Conservation (phyloP, 2,888 invertebrate genomes). For the Achlya flavicornis region DNA sequence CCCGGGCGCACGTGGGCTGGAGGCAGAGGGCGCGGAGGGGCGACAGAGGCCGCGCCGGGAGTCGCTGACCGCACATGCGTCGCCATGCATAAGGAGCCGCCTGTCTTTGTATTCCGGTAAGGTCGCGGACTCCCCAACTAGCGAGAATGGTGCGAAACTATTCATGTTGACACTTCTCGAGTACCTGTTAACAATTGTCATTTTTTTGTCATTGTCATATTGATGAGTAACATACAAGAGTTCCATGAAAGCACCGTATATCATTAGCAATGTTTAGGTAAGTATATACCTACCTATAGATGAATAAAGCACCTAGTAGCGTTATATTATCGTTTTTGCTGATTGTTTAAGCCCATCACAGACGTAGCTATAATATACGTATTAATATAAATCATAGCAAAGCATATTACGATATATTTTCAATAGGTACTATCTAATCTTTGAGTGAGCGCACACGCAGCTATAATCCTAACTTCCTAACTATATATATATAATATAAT, state of each 20-base stretch:
- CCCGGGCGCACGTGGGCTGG: constrained; percentile 53
- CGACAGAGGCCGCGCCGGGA: constrained; percentile 43
- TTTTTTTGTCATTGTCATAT: constrained; percentile 69
- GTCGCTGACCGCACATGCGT: constrained; percentile 76
- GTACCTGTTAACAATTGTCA: constrained; percentile 69
- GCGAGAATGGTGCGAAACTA: constrained; percentile 74
- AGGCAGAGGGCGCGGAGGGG: constrained; percentile 30
- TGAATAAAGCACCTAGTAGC: constrained; percentile 13
- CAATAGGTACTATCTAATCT: no score
- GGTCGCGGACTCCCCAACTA: constrained; percentile 70
- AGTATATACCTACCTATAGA: constrained; percentile 8
- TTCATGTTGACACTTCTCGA: constrained; percentile 68
- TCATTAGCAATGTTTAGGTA: constrained; percentile 35
- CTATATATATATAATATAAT: no score
- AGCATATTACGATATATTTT: no score
- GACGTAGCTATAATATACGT: no score
- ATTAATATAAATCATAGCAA: no score
- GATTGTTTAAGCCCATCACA: no score
- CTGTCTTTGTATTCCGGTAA: constrained; percentile 73
- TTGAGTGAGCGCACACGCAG: no score
- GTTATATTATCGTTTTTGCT: no score
- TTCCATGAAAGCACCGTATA: constrained; percentile 53
- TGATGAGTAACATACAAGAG: constrained; percentile 51
- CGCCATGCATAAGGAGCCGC: constrained; percentile 71
- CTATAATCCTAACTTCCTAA: no score